Conservation (phyloP, 1,140 invertebrate species). For the Yoshiicerus persimilis region DNA sequence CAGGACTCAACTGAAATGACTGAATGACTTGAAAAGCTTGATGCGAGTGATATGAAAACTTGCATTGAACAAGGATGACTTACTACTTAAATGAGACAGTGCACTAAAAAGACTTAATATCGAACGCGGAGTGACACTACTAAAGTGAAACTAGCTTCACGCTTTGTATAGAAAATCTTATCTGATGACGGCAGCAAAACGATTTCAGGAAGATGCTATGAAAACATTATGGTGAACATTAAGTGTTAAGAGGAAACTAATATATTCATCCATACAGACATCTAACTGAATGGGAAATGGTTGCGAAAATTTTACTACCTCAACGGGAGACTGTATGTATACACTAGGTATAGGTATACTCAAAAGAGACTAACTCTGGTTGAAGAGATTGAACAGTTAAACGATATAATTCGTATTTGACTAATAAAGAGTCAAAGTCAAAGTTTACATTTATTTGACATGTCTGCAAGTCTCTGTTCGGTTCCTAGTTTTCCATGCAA, state of each 20-base stretch:
- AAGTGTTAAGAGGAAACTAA: neutral
- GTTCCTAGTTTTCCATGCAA: neutral
- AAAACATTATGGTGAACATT: neutral
- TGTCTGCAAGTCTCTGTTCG: neutral
- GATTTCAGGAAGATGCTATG: neutral
- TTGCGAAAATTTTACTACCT: neutral
- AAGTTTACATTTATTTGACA: neutral
- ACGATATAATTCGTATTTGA: neutral
- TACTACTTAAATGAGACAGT: neutral
- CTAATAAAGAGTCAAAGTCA: neutral
- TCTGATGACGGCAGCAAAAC: neutral
- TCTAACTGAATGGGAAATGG: neutral
- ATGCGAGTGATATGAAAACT: neutral
- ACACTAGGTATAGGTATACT: no score
- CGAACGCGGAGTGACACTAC: neutral
- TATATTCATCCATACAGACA: neutral
- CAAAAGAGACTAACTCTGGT: neutral
- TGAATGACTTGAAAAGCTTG: neutral
- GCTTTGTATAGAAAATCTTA: neutral
- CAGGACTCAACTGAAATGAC: neutral
- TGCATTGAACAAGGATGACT: neutral
- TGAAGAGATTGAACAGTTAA: neutral
- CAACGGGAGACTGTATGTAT: no score
- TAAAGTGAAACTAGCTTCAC: neutral
- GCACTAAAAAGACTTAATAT: neutral